Conservation (phyloP, 30 jellyfish, hydroid and myxozoan species). For the Phacellophora camtschatica region DNA sequence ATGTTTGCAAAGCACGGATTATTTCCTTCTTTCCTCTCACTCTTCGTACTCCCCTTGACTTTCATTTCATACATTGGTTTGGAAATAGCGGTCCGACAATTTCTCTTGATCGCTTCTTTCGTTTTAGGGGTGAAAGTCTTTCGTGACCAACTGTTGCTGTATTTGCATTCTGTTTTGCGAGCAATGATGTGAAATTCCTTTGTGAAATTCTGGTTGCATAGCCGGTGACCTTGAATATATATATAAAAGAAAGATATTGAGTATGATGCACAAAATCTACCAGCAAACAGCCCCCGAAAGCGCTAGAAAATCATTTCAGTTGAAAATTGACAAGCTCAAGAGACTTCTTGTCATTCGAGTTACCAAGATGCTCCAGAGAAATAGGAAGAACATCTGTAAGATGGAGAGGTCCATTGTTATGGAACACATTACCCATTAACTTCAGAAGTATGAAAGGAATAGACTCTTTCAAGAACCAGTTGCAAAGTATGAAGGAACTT, state of each 20-base stretch:
- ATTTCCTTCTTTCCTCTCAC: no score
- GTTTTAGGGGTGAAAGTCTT: no score
- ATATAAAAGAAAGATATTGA: constrained; percentile 14
- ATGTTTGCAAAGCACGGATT: no score
- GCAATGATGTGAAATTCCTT: no score
- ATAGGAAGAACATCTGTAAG: constrained; percentile 16
- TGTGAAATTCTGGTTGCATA: no score
- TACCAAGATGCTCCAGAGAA: constrained; percentile 38
- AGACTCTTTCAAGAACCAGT: constrained; percentile 44
- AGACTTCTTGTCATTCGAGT: constrained; percentile 24
- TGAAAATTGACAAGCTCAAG: constrained; percentile 27
- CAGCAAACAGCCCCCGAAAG: constrained; percentile 48
- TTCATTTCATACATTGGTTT: no score
- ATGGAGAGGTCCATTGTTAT: constrained; percentile 36
- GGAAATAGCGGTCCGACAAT: no score
- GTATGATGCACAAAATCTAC: constrained; percentile 30
- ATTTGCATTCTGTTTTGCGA: no score
- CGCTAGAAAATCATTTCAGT: constrained; percentile 22
- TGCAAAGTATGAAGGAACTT: constrained; percentile 49
- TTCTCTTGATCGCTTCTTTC: no score
- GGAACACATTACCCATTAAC: constrained; percentile 26
- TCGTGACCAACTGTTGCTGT: no score
- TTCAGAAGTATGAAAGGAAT: constrained; percentile 31
- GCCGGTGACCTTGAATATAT: background rate
- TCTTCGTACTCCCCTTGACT: no score